A percentile compares a stretch with the other conserved stretches of the same genome.
These are phyloP conservation scores for Acanthosepion lycidas DNA, from an alignment of 2,888 invertebrate species.

Conservation along the genomic window DNA sequence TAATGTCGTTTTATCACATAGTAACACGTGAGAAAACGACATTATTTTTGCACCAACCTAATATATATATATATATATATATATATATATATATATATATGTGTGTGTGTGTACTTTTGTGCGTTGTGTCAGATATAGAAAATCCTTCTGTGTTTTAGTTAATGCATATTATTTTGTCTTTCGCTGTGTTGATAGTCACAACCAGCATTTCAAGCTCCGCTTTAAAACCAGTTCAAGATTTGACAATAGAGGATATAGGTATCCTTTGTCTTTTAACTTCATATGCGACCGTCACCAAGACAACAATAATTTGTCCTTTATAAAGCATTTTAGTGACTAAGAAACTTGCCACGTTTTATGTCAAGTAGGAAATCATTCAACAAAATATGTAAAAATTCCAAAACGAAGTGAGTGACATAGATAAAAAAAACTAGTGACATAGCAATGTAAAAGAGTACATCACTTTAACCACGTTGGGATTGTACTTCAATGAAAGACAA, in stretches of 20 bases:
- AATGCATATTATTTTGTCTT: no score
- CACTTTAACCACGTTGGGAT: not conserved
- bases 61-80: no score
- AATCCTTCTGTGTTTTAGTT: no score
- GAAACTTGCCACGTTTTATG: not conserved
- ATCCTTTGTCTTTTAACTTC: not conserved
- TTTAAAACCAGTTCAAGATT: not conserved
- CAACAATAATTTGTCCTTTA: not conserved
- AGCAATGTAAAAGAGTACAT: not conserved
- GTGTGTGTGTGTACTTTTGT: no score
- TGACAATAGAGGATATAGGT: not conserved
- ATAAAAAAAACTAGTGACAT: not conserved
- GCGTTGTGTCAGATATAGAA: no score
- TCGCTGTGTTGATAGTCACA: not conserved
- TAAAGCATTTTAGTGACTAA: not conserved
- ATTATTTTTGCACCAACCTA: no score
- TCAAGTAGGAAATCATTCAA: not conserved
- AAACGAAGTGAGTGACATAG: not conserved
- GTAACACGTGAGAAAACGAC: no score
- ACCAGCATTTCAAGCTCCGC: not conserved
- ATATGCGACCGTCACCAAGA: not conserved
- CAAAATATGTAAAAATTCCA: not conserved
- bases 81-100: no score
- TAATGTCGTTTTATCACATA: no score
- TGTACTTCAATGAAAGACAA: not conserved